Evolutionary conservation across 2,797 vertebrate species (phyloP).

Genomic region (Falco cherrug): DNA sequence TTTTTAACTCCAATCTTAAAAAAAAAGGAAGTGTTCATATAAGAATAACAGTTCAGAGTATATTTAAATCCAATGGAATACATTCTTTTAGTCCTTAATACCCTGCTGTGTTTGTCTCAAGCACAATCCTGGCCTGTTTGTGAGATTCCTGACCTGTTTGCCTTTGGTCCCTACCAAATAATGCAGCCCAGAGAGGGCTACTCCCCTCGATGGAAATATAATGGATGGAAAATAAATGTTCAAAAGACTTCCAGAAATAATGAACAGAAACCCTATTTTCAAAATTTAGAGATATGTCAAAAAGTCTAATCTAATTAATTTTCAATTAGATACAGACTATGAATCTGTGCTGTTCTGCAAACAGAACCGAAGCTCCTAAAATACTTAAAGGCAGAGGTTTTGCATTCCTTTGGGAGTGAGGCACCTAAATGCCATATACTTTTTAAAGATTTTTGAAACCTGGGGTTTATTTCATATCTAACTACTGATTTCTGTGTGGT

Average conservation of each 20-base stretch:
- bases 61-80: neutral
- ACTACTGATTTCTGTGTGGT: neutral
- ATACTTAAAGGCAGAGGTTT: neutral
- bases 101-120: neutral
- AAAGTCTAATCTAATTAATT: neutral
- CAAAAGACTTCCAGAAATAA: neutral
- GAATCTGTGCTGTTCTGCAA: neutral
- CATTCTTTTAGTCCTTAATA: neutral
- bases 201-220: neutral
- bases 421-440: neutral
- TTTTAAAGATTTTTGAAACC: neutral
- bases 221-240: neutral
- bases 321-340: neutral
- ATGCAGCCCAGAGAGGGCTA: neutral
- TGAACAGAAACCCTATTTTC: neutral
- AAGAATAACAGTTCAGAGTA: neutral
- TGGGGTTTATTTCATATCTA: neutral
- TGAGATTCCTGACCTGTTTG: neutral
- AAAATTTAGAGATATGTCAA: neutral
- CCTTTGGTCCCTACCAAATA: neutral
- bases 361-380: neutral
- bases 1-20: neutral
- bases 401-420: neutral
- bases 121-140: neutral
- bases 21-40: neutral